A percentile compares a stretch with the other conserved stretches of the same genome.
Evolutionary conservation across 2,113 vertebrate genomes (phyloP).

Genomic region (Odontesthes bonariensis): DNA sequence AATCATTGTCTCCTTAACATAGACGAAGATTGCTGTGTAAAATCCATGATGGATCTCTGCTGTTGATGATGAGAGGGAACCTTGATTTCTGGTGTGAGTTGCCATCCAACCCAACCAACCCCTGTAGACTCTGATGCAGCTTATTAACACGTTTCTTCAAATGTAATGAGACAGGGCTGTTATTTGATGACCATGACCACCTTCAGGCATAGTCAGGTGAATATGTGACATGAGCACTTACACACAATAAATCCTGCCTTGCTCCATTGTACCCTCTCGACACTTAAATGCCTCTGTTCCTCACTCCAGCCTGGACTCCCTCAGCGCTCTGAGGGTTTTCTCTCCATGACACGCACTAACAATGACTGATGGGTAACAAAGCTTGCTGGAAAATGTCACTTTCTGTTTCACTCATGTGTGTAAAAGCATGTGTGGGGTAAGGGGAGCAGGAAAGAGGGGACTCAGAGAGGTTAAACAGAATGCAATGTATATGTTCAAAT

Average conservation of each 20-base stretch:
- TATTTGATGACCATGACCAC: slow-evolving; percentile 2
- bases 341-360: slow-evolving; percentile 68
- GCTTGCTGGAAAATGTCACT: slow-evolving; percentile 67
- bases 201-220: slow-evolving; percentile 6
- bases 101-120: neutral
- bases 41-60: neutral
- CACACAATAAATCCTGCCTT: slow-evolving; percentile 23
- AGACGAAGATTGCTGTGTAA: too few relatives aligned
- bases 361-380: slow-evolving; percentile 77
- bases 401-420: slow-evolving; percentile 61
- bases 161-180: slow-evolving; percentile 11
- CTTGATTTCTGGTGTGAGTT: neutral
- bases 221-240: neutral
- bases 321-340: slow-evolving; percentile 51
- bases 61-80: neutral
- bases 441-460: neutral
- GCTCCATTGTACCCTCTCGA: slow-evolving; percentile 29
- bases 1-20: too few relatives aligned
- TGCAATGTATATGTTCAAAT: slow-evolving; percentile 12
- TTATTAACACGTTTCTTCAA: neutral
- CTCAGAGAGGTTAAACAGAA: slow-evolving; percentile 28
- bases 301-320: slow-evolving; percentile 29
- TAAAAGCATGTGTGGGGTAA: slow-evolving; percentile 31
- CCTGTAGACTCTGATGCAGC: neutral
- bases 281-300: slow-evolving; percentile 27